Percentiles rank a stretch among this genome's conserved stretches.
Evolutionary conservation across 2,888 invertebrate species (phyloP).

Genomic region (Hofmannophila pseudospretella): DNA sequence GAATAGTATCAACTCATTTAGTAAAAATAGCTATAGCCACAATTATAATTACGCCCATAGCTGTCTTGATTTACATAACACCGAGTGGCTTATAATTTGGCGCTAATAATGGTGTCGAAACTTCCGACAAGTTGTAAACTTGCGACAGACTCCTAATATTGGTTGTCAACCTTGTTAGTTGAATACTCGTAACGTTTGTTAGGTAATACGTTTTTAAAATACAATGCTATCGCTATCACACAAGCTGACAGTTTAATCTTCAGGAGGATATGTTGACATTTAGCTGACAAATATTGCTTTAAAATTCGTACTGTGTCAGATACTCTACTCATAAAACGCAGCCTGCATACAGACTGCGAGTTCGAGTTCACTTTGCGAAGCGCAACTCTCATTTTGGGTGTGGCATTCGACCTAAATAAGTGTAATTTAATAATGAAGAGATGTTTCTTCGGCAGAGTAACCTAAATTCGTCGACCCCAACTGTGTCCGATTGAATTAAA

Average conservation of each 20-base stretch:
- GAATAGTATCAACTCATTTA: too few species aligned
- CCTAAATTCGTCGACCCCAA: slow-evolving; percentile 63
- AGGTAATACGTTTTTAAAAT: slow-evolving; percentile 46
- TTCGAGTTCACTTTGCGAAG: neutral
- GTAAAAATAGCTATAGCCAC: too few species aligned
- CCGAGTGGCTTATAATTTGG: slow-evolving; percentile 46
- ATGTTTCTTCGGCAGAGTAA: slow-evolving; percentile 46
- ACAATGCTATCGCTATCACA: slow-evolving; percentile 16
- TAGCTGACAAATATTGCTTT: neutral
- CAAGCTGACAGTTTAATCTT: slow-evolving; percentile 34
- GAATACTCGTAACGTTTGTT: slow-evolving; percentile 51
- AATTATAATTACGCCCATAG: slow-evolving; percentile 23
- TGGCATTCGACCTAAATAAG: slow-evolving; percentile 41
- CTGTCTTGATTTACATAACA: slow-evolving; percentile 49
- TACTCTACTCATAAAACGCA: slow-evolving; percentile 3
- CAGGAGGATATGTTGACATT: slow-evolving; percentile 19
- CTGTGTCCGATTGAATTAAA: slow-evolving; percentile 69
- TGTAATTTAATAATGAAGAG: slow-evolving; percentile 30
- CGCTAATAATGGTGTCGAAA: slow-evolving; percentile 57
- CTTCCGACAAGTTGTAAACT: slow-evolving; percentile 45
- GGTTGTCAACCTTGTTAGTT: slow-evolving; percentile 57
- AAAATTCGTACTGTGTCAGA: too few species aligned
- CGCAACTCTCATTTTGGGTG: slow-evolving; percentile 10
- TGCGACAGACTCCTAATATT: slow-evolving; percentile 50
- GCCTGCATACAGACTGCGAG: neutral